A percentile compares a stretch with the other conserved stretches of the same genome.
Evolutionary conservation across 1,140 invertebrate species (phyloP).

Genomic region (Steinernema feltiae): DNA sequence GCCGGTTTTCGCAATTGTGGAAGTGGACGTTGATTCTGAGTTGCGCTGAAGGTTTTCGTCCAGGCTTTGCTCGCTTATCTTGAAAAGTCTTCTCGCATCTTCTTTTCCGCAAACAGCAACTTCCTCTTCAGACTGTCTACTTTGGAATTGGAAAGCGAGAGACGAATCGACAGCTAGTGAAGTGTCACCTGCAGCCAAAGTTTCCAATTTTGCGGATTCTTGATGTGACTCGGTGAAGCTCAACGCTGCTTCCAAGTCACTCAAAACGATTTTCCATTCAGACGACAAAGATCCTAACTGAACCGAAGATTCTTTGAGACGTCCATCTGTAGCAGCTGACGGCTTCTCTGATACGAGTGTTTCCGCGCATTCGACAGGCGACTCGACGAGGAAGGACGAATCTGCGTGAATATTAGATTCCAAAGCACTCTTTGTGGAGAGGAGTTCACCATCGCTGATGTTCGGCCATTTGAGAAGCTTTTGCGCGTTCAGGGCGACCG

Average conservation of each 20-base stretch:
- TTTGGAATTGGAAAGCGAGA: background rate
- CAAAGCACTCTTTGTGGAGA: background rate
- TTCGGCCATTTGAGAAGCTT: background rate
- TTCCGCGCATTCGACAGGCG: background rate
- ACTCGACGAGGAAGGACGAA: slow-evolving; percentile 12
- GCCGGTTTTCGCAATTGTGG: background rate
- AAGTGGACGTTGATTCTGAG: background rate
- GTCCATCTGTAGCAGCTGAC: background rate
- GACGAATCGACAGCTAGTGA: background rate
- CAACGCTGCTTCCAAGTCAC: slow-evolving; percentile 17
- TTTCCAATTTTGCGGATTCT: background rate
- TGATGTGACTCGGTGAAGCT: background rate
- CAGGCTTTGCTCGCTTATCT: background rate
- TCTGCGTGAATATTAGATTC: background rate
- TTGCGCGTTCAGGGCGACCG: background rate
- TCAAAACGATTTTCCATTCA: slow-evolving; percentile 17
- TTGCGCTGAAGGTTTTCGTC: background rate
- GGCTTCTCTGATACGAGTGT: background rate
- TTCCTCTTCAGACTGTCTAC: background rate
- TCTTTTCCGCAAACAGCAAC: background rate
- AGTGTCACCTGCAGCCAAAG: background rate
- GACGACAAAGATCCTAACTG: slow-evolving; percentile 6
- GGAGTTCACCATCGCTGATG: background rate
- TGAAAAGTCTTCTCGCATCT: background rate
- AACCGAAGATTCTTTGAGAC: background rate